A percentile compares a stretch with the other conserved stretches of the same genome.
Conservation (phyloP, 2,888 invertebrate genomes). For the Netelia inedita region DNA sequence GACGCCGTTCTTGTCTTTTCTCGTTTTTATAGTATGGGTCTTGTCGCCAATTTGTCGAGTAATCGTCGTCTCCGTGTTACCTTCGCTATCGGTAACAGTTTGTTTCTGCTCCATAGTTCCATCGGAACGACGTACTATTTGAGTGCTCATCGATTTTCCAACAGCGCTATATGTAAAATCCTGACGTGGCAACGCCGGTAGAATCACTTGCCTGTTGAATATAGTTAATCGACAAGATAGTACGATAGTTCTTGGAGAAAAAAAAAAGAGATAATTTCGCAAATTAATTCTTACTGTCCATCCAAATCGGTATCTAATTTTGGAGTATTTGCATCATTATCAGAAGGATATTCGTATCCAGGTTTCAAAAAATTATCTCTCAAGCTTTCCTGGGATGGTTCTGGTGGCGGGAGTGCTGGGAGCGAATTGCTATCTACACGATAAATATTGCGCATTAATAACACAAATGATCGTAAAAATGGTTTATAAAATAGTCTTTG, state of each 20-base stretch:
- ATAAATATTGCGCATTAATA: neutral
- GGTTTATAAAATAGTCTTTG: neutral
- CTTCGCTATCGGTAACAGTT: slow-evolving; percentile 87
- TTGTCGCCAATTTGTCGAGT: slow-evolving; percentile 83
- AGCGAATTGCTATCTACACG: slow-evolving; percentile 56
- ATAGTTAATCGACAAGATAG: too few species aligned
- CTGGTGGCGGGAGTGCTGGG: slow-evolving; percentile 65
- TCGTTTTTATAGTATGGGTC: slow-evolving; percentile 78
- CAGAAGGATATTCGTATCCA: slow-evolving; percentile 80
- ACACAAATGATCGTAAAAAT: neutral
- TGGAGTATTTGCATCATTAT: slow-evolving; percentile 71
- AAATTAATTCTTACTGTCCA: slow-evolving; percentile 85
- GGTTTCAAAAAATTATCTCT: slow-evolving; percentile 80
- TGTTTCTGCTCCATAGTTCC: slow-evolving; percentile 87
- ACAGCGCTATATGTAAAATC: slow-evolving; percentile 75
- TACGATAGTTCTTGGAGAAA: too few species aligned
- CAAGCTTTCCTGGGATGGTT: slow-evolving; percentile 65
- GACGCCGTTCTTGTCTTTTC: slow-evolving; percentile 79
- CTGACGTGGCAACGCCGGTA: slow-evolving; percentile 79
- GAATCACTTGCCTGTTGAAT: slow-evolving; percentile 76
- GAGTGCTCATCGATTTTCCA: slow-evolving; percentile 86
- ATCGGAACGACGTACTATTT: slow-evolving; percentile 87
- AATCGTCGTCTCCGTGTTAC: slow-evolving; percentile 87
- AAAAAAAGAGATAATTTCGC: too few species aligned
- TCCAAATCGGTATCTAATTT: slow-evolving; percentile 86